phyloP scores from a whole-genome alignment of 2,797 vertebrate genomes.

The Trematomus bernacchii region DNA sequence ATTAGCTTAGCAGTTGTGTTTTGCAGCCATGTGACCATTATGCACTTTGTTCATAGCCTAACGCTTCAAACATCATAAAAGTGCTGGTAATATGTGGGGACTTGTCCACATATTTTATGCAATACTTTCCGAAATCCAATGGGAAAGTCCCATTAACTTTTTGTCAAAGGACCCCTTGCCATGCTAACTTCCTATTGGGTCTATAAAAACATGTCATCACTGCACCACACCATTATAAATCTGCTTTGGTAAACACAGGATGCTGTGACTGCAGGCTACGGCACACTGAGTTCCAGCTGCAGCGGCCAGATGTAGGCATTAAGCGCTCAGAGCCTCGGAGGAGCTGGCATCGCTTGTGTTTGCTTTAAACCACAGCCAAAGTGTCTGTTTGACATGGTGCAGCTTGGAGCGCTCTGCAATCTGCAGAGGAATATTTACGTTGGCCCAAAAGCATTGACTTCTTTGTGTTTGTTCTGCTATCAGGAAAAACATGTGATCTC shows the following conservation, averaged over 20 bases:
- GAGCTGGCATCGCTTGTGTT: slow-evolving; percentile 54
- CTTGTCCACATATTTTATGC: no score
- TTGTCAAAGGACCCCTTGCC: no score
- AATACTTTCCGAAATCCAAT: no score
- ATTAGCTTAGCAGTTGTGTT: no score
- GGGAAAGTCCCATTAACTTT: no score
- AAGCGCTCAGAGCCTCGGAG: slow-evolving; percentile 50
- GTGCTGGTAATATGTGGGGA: no score
- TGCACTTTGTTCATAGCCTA: no score
- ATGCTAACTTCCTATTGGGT: no score
- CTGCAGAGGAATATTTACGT: slow-evolving; percentile 13
- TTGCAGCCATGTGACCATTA: no score
- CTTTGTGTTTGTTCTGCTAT: slow-evolving; percentile 6
- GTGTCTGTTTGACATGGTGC: slow-evolving; percentile 37
- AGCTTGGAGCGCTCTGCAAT: slow-evolving; percentile 16
- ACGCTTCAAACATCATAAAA: no score
- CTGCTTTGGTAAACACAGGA: slow-evolving; percentile 47
- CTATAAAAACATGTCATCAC: no score
- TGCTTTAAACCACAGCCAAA: slow-evolving; percentile 48
- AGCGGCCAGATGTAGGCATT: slow-evolving; percentile 69
- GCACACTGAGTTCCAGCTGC: slow-evolving; percentile 64
- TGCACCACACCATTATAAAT: slow-evolving; percentile 6
- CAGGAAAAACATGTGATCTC: slow-evolving; percentile 11
- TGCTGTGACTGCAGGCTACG: slow-evolving; percentile 52
- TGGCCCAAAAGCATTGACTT: not conserved